These are phyloP conservation scores for Agrochola macilenta DNA, from an alignment of 2,888 invertebrate genomes.

Conservation along the genomic window DNA sequence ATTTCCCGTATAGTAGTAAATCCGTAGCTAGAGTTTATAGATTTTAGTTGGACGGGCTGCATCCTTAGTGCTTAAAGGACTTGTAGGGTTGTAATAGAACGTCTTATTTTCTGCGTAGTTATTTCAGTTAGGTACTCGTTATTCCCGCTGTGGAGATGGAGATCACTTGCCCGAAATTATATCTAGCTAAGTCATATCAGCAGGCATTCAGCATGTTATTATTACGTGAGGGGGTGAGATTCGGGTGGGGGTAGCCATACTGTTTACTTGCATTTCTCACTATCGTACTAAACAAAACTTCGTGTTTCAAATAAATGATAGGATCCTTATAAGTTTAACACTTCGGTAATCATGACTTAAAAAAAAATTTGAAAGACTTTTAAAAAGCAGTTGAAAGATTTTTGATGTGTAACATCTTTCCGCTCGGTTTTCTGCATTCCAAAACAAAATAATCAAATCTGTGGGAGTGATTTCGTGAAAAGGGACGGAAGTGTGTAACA, in stretches of 20 bases:
- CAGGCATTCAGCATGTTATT: not conserved
- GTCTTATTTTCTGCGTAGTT: not conserved
- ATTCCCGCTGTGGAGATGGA: not conserved
- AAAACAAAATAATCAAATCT: too few relatives aligned
- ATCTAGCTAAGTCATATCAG: not conserved
- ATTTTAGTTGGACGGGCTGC: slow-evolving; percentile 26
- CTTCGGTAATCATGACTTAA: not conserved
- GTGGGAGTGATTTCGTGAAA: too few relatives aligned
- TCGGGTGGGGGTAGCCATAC: too few relatives aligned
- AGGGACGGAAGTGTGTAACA: too few relatives aligned
- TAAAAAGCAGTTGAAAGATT: too few relatives aligned
- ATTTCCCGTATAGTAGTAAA: slow-evolving; percentile 32
- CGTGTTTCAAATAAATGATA: not conserved
- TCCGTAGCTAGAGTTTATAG: slow-evolving; percentile 24
- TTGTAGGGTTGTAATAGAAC: not conserved
- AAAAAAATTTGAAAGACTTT: not conserved
- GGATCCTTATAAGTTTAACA: not conserved
- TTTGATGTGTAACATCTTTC: too few relatives aligned
- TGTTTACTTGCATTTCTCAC: slow-evolving; percentile 8
- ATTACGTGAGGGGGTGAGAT: not conserved
- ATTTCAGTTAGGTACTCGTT: not conserved
- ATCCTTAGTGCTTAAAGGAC: not conserved
- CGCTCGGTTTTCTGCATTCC: too few relatives aligned
- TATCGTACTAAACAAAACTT: not conserved
- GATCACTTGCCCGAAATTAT: not conserved